Evolutionary conservation across 1,140 invertebrate genomes (phyloP).

Genomic region (Nasonia vitripennis): DNA sequence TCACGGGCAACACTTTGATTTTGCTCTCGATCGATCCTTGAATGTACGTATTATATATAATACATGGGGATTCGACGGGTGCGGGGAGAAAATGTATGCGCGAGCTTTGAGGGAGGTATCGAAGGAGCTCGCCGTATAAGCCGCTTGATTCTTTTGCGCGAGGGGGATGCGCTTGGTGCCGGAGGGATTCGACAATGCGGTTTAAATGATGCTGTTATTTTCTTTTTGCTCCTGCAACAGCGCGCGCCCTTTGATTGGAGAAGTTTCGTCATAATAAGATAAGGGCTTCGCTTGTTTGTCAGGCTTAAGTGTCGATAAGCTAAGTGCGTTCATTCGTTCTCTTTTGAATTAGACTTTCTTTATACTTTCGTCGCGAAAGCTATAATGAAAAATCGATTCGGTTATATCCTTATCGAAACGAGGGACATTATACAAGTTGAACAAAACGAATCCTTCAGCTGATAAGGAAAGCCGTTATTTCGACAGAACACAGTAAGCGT

Average conservation of each 20-base stretch:
- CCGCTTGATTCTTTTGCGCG: not conserved
- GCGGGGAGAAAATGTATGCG: not conserved
- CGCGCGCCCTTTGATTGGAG: too few species aligned
- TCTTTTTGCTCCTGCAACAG: not conserved
- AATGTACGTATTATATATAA: too few species aligned
- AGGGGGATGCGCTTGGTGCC: not conserved
- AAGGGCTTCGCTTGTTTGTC: not conserved
- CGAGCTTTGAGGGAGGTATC: not conserved
- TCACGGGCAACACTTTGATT: conserved; percentile 1
- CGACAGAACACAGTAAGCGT: too few species aligned
- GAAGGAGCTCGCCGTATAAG: not conserved
- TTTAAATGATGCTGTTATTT: not conserved
- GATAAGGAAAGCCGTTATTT: too few species aligned
- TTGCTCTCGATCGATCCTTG: not conserved
- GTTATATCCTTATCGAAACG: too few species aligned
- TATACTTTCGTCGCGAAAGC: too few species aligned
- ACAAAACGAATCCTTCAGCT: too few species aligned
- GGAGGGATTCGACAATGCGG: not conserved
- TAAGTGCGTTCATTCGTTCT: not conserved
- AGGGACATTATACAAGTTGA: too few species aligned
- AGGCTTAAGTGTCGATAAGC: not conserved
- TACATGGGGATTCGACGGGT: not conserved
- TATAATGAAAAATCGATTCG: too few species aligned
- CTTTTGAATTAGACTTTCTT: not conserved
- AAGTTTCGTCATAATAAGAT: not conserved